phyloP scores from a whole-genome alignment of 2,888 invertebrate species.

The Euzophera pinguis region DNA sequence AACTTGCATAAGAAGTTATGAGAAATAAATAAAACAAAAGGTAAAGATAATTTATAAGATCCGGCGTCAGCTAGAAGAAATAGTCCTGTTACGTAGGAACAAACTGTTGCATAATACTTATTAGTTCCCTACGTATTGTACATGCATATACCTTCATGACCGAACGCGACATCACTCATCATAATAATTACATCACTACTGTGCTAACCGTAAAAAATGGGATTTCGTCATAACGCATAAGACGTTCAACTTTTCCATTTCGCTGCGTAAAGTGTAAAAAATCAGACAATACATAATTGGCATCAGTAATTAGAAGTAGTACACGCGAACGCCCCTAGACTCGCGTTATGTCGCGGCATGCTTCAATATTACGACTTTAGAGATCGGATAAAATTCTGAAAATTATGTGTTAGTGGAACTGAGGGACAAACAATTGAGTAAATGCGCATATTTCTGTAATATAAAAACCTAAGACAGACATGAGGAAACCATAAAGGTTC shows the following conservation, averaged over 20 bases:
- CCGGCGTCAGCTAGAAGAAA: too few relatives aligned
- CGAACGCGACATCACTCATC: neutral
- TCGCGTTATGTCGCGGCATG: conserved; percentile 22
- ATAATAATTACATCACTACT: conserved; percentile 12
- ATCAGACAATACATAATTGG: conserved; percentile 59
- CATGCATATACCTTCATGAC: neutral
- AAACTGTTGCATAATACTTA: too few relatives aligned
- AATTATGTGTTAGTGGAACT: too few relatives aligned
- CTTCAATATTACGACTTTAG: neutral
- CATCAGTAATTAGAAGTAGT: conserved; percentile 46
- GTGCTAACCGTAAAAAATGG: conserved; percentile 18
- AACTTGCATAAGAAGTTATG: too few relatives aligned
- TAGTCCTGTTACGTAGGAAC: too few relatives aligned
- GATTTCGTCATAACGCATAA: conserved; percentile 54
- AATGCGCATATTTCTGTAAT: too few relatives aligned
- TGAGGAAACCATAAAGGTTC: too few relatives aligned
- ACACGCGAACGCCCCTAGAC: conserved; percentile 44
- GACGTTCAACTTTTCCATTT: conserved; percentile 69
- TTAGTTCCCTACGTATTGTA: neutral
- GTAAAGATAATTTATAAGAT: too few relatives aligned
- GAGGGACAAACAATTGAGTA: too few relatives aligned
- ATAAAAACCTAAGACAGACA: too few relatives aligned
- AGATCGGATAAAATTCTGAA: too few relatives aligned
- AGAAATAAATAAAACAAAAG: too few relatives aligned
- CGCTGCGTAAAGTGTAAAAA: conserved; percentile 58